Conservation (phyloP, 2,797 vertebrate species). For the Enteromius argenteus region DNA sequence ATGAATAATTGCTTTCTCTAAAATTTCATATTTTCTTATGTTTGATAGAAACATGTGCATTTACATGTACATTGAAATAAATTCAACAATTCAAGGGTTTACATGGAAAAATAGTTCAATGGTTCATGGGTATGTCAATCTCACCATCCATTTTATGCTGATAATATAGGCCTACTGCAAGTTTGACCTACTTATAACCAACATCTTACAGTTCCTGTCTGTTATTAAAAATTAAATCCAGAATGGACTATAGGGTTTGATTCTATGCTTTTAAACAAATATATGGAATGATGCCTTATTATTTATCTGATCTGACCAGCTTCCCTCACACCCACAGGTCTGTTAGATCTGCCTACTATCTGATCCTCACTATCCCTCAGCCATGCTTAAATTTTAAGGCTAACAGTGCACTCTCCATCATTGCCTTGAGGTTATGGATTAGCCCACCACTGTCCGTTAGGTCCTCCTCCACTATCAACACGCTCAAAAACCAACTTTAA, state of each 20-base stretch:
- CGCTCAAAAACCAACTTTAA: background rate
- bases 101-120: background rate
- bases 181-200: background rate
- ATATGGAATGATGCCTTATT: background rate
- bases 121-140: too few relatives aligned
- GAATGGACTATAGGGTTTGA: background rate
- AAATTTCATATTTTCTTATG: background rate
- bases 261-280: background rate
- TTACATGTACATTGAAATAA: background rate
- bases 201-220: background rate
- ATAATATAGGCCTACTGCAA: too few relatives aligned
- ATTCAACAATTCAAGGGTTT: background rate
- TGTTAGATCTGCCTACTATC: slow-evolving; percentile 16
- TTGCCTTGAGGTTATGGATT: slow-evolving; percentile 5
- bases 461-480: background rate
- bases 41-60: background rate
- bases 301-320: background rate
- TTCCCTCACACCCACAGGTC: background rate
- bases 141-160: too few relatives aligned
- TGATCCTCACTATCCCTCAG: slow-evolving; percentile 1
- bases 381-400: slow-evolving; percentile 2
- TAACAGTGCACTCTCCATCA: background rate
- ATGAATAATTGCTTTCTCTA: background rate
- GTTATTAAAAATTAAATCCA: background rate
- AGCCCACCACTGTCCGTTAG: background rate